Conservation (phyloP, 2,797 vertebrate genomes). For the Rachycentron canadum region DNA sequence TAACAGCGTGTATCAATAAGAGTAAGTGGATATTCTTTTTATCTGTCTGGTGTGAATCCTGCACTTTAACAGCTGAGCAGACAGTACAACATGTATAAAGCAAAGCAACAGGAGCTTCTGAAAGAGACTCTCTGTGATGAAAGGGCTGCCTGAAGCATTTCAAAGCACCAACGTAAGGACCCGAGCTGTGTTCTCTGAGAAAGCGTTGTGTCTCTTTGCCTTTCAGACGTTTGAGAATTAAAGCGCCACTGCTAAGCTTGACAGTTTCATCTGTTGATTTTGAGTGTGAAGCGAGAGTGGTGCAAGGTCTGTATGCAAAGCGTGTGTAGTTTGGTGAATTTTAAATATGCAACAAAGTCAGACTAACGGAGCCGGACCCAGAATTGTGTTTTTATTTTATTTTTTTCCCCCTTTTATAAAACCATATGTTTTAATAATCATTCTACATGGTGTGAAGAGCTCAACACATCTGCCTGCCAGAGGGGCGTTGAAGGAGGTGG, state of each 20-base stretch:
- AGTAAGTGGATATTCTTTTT: slow-evolving; percentile 13
- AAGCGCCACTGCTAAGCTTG: slow-evolving; percentile 28
- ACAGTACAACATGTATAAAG: slow-evolving; percentile 39
- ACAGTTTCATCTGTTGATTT: slow-evolving; percentile 63
- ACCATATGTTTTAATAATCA: slow-evolving; percentile 10
- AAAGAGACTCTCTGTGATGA: slow-evolving; percentile 57
- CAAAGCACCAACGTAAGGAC: slow-evolving; percentile 55
- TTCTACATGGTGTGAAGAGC: slow-evolving; percentile 9
- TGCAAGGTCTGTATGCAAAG: neutral
- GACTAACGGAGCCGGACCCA: neutral
- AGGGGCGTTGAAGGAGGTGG: slow-evolving; percentile 29
- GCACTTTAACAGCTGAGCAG: slow-evolving; percentile 23
- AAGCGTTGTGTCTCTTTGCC: slow-evolving; percentile 23
- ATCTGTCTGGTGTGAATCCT: slow-evolving; percentile 34
- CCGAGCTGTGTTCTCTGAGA: slow-evolving; percentile 42
- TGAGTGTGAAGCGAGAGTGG: neutral
- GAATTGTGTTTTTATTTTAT: neutral
- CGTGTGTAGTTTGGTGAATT: neutral
- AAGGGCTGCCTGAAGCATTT: slow-evolving; percentile 59
- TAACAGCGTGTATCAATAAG: neutral
- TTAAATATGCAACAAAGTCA: neutral
- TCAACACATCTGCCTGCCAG: slow-evolving; percentile 15
- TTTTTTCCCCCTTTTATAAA: neutral
- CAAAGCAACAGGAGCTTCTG: slow-evolving; percentile 71
- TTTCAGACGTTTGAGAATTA: slow-evolving; percentile 52